Evolutionary conservation across 2,113 vertebrate species (phyloP), one percentile per base, ranked within the genome.

Genomic region (Chloropsis hardwickii): DNA sequence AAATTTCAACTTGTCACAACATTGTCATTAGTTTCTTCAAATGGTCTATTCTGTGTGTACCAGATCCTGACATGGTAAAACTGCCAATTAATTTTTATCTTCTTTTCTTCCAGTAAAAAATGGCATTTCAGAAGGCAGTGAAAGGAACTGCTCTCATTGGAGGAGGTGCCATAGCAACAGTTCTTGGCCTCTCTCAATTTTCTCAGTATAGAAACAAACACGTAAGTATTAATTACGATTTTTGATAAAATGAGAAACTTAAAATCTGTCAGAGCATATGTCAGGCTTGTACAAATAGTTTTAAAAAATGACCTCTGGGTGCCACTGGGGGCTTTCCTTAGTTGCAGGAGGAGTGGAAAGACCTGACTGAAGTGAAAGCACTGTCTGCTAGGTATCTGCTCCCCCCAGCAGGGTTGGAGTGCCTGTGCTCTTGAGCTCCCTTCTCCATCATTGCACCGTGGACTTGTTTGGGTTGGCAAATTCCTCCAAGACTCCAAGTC

Each of bases 61-160:
- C 72, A 20, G 90, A 62, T 94, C 94, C 77, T 94, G 86, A 74
- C 74, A 28, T 64, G 72, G 57, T 85, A 72, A 92, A 95, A 76
- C 88, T 80, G 65, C 25, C 42, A 88, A 54, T 96, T 97, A 94
- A 97, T 96, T 94, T 95, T 60, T 86, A 86, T 90, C 91, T 93
- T 14, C 94, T 96, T 81, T 42, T 72, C 56, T 79, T 87, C 72
- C 73, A 95, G 91, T 98, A 96, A 97, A 93, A 97, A 95, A 99
- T 99, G 99, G 99, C 99, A 80, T 99, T 99, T 98, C 98, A 96
- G 92, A 99, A 98, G 96, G 98, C 97, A 86, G 95, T 98, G 92
- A 99, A 98, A 96, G 98, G 98, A 91, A 98, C 98, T 33, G 66
- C 97, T 91, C 86, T 99, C 71, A 87, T 99, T 78, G 99, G 99